Base-by-base conservation (phyloP, 2,888 invertebrate species). In the Epirrhoe tristata region DNA sequence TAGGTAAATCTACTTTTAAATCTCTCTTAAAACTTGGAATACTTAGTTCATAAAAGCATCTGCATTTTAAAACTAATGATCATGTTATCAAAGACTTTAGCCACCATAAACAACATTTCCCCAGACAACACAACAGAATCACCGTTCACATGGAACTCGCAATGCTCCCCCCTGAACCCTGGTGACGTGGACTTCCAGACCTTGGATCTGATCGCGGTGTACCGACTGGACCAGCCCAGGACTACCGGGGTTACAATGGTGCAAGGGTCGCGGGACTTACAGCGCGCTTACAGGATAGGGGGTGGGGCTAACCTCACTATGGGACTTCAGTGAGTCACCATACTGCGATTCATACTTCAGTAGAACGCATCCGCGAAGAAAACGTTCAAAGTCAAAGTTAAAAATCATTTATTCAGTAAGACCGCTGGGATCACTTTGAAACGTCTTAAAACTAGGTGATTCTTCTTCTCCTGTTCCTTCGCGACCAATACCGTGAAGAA, bases 171-270 rank as follows among this genome's bases (percentile, higher is more conserved):
- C 0, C 72, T 82, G 1, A 74, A 94, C 69, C 95, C 96, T 0
- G 96, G 96, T 6, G 96, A 97, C 78, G 96, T 97, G 66, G 97
- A 97, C 87, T 93, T 97, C 53, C 96, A 96, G 81, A 96, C 96
- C 0, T 96, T 96, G 77, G 98, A 98, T 84, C 95, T 98, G 67
- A 97, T 98, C 69, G 95, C 96, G 12, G 96, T 96, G 72, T 97
- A 96, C 85, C 94, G 95, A 54, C 86, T 97, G 77, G 97, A 97
- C 82, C 94, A 94, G 65, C 90, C 95, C 0, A 94, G 94, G 70
- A 94, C 95, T 48, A 94, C 95, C 0, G 96, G 96, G 0, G 95
- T 98, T 0, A 94, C 94, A 6, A 89, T 95, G 81, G 96, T 97
- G 4, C 91, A 94, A 63, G 98, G 98, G 0, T 97, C 97, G 0